Evolutionary conservation across 1,140 invertebrate species (phyloP).

Genomic region (Hermetia illucens): DNA sequence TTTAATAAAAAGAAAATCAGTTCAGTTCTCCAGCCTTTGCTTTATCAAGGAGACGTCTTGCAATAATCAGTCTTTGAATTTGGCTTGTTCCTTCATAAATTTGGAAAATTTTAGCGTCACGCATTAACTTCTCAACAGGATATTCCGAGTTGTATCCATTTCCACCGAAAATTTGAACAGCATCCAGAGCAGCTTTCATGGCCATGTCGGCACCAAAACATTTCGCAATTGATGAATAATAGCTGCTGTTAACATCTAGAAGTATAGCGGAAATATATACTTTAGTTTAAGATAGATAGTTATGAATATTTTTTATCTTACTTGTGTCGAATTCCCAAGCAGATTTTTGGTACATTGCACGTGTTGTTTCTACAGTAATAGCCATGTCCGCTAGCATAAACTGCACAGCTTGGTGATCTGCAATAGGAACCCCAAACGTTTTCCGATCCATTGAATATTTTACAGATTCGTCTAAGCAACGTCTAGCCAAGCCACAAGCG

Average conservation of each 20-base stretch:
- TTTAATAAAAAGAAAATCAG: no score
- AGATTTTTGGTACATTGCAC: constrained; percentile 71
- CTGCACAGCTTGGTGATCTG: constrained; percentile 75
- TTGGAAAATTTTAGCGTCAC: constrained; percentile 97
- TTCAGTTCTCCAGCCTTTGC: no score
- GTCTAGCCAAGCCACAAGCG: constrained; percentile 79
- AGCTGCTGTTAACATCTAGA: constrained; percentile 55
- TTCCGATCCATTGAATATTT: constrained; percentile 91
- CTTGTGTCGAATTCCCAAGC: constrained; percentile 85
- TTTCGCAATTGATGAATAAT: constrained; percentile 86
- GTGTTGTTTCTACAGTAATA: constrained; percentile 74
- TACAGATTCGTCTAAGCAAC: constrained; percentile 83
- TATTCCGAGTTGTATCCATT: constrained; percentile 98
- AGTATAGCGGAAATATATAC: background rate
- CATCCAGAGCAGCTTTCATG: constrained; percentile 91
- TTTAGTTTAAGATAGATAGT: no score
- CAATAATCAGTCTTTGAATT: constrained; percentile 92
- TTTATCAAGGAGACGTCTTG: constrained; percentile 53
- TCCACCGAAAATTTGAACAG: constrained; percentile 93
- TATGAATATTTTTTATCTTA: no score
- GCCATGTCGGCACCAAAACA: constrained; percentile 83
- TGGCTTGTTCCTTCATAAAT: constrained; percentile 97
- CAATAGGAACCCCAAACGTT: constrained; percentile 81
- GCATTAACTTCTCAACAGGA: constrained; percentile 98
- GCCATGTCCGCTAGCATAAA: constrained; percentile 97